Evolutionary conservation across 2,113 vertebrate species (phyloP).

Genomic region (Saccopteryx leptura): DNA sequence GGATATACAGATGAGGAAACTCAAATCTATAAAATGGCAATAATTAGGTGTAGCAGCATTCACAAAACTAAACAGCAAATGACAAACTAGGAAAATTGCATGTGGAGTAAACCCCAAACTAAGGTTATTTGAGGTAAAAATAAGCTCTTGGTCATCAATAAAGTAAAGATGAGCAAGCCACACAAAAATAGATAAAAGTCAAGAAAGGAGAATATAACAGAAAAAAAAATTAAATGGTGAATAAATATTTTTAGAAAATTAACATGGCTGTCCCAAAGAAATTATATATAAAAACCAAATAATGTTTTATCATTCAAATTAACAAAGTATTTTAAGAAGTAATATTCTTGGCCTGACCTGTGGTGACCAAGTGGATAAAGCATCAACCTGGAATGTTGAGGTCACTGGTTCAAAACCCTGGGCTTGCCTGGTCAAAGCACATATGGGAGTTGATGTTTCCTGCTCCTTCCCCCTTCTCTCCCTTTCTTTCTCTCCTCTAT

Average conservation of each 20-base stretch:
- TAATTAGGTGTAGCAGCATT: background rate
- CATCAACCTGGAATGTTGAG: too few relatives aligned
- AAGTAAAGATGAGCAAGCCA: background rate
- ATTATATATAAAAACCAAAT: slow-evolving; percentile 2
- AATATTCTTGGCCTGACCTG: background rate
- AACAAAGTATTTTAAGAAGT: slow-evolving; percentile 33
- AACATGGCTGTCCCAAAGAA: background rate
- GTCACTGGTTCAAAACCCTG: too few relatives aligned
- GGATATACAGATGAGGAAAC: background rate
- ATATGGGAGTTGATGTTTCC: too few relatives aligned
- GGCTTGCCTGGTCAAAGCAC: too few relatives aligned
- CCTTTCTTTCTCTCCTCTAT: too few relatives aligned
- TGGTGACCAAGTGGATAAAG: too few relatives aligned
- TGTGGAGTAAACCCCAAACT: background rate
- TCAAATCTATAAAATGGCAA: background rate
- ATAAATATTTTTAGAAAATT: background rate
- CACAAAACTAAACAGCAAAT: slow-evolving; percentile 29
- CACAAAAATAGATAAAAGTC: background rate
- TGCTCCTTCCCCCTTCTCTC: too few relatives aligned
- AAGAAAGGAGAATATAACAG: background rate
- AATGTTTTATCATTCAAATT: background rate
- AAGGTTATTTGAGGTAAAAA: background rate
- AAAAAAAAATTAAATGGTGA: background rate
- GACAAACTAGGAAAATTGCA: background rate
- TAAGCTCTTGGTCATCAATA: background rate